Evolutionary conservation across 2,888 invertebrate species (phyloP).

Genomic region (Dione vanillae): DNA sequence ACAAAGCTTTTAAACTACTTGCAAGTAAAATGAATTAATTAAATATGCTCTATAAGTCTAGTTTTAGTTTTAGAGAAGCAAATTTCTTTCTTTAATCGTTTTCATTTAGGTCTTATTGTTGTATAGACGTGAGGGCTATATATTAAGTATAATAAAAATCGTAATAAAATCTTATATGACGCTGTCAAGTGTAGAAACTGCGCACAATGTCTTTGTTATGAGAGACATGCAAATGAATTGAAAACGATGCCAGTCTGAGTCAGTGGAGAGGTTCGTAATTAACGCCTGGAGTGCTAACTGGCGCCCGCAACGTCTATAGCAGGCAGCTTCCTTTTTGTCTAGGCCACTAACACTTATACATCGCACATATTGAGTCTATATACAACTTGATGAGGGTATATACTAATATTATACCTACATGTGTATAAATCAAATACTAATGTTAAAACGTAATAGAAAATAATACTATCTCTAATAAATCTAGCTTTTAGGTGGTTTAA

Average conservation of each 20-base stretch:
- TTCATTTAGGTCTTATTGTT: neutral
- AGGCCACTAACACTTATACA: constrained; percentile 40
- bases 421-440: no score
- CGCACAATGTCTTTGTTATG: constrained; percentile 27
- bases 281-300: constrained; percentile 64
- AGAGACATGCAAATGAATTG: constrained; percentile 56
- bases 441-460: no score
- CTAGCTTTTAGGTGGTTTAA: neutral
- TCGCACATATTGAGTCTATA: constrained; percentile 1
- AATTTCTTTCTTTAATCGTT: neutral
- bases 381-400: neutral
- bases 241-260: constrained; percentile 57
- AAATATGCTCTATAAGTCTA: constrained; percentile 22
- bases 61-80: neutral
- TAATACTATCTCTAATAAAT: no score
- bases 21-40: constrained; percentile 27
- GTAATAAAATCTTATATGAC: constrained; percentile 18
- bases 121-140: neutral
- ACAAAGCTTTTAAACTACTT: constrained; percentile 15
- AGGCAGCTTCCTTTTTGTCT: constrained; percentile 42
- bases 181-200: constrained; percentile 28
- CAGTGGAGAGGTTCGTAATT: constrained; percentile 64
- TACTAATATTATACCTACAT: neutral
- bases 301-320: constrained; percentile 55
- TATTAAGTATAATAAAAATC: neutral